A percentile compares a stretch with the other conserved stretches of the same genome.
These are phyloP conservation scores for Chelon labrosus DNA, from an alignment of 2,797 vertebrate genomes.

Conservation along the genomic window DNA sequence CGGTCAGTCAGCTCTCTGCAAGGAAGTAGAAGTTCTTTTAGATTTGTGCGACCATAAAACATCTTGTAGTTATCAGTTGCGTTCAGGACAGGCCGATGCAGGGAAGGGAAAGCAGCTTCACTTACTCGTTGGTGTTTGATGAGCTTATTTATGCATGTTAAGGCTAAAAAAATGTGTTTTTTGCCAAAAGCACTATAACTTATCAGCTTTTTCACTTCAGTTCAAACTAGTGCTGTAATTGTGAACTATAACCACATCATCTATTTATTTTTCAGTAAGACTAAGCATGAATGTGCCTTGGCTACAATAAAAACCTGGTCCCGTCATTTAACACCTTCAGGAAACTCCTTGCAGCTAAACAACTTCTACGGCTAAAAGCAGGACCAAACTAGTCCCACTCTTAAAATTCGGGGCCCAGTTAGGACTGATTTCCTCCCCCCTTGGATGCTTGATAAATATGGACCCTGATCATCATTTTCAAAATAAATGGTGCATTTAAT, in stretches of 20 bases:
- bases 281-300: slow-evolving; percentile 77
- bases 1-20: slow-evolving; percentile 35
- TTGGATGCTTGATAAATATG: slow-evolving; percentile 76
- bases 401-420: slow-evolving; percentile 33
- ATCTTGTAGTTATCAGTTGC: slow-evolving; percentile 19
- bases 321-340: slow-evolving; percentile 37
- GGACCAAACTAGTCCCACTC: slow-evolving; percentile 47
- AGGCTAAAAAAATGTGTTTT: slow-evolving; percentile 31
- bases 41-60: slow-evolving; percentile 18
- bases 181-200: slow-evolving; percentile 52
- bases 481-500: not conserved
- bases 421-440: slow-evolving; percentile 41
- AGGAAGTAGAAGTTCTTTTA: slow-evolving; percentile 29
- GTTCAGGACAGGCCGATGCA: slow-evolving; percentile 10
- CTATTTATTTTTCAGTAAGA: slow-evolving; percentile 53
- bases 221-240: slow-evolving; percentile 34
- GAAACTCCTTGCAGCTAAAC: slow-evolving; percentile 24
- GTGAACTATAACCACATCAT: slow-evolving; percentile 26
- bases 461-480: slow-evolving; percentile 31
- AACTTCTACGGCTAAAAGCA: slow-evolving; percentile 47
- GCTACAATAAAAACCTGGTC: slow-evolving; percentile 57
- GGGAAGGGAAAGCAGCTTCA: not conserved
- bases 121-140: slow-evolving; percentile 2
- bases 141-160: slow-evolving; percentile 33
- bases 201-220: slow-evolving; percentile 7